Evolutionary conservation across 2,888 invertebrate species (phyloP).

Genomic region (Brassicogethes aeneus): DNA sequence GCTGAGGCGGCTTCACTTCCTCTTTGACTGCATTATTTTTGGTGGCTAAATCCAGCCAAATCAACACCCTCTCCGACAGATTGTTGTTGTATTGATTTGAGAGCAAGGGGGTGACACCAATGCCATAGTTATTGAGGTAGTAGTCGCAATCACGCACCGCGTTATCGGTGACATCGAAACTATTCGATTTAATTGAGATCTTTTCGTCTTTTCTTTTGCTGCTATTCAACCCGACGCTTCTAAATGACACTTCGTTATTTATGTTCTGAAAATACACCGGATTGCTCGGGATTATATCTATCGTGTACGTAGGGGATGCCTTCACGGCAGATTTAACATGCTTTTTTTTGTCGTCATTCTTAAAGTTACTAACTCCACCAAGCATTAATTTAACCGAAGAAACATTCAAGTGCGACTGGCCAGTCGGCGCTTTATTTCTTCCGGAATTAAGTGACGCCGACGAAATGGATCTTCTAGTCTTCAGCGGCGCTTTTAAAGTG

Average conservation of each 20-base stretch:
- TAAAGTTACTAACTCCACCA: slow-evolving; percentile 14
- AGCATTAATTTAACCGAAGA: slow-evolving; percentile 26
- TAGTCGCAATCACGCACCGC: neutral
- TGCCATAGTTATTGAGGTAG: neutral
- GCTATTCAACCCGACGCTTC: slow-evolving; percentile 5
- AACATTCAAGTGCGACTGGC: slow-evolving; percentile 19
- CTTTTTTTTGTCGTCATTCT: too few relatives aligned
- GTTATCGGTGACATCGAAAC: slow-evolving; percentile 11
- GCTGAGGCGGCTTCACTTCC: slow-evolving; percentile 8
- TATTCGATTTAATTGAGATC: slow-evolving; percentile 16
- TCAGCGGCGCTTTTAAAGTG: neutral
- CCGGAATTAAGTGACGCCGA: neutral
- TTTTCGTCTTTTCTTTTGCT: neutral
- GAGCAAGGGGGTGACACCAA: slow-evolving; percentile 4
- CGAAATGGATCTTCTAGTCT: neutral
- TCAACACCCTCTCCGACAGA: slow-evolving; percentile 63
- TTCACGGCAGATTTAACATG: slow-evolving; percentile 5
- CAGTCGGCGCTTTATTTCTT: neutral
- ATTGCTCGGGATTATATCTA: slow-evolving; percentile 20
- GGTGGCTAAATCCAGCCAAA: slow-evolving; percentile 69
- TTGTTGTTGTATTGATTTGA: slow-evolving; percentile 30
- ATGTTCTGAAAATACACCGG: slow-evolving; percentile 19
- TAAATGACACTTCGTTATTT: slow-evolving; percentile 20
- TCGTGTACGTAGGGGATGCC: slow-evolving; percentile 13
- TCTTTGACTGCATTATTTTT: slow-evolving; percentile 16